A percentile compares a stretch with the other conserved stretches of the same genome.
These are phyloP conservation scores for Crotophaga sulcirostris DNA, from an alignment of 2,113 vertebrate genomes.

Conservation along the genomic window DNA sequence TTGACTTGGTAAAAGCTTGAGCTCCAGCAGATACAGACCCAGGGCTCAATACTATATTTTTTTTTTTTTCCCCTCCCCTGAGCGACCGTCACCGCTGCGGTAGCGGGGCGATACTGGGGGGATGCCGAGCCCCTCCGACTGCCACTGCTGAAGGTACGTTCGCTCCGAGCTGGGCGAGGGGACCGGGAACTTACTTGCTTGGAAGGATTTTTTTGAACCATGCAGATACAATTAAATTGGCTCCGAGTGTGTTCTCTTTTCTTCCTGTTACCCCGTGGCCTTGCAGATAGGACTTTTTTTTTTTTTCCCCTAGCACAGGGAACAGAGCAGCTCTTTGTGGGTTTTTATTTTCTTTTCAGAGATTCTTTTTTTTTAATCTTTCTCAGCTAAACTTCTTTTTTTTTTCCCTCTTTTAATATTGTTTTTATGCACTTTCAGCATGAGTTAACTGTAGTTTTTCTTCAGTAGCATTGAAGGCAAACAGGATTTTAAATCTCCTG, in stretches of 20 bases:
- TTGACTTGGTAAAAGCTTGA: slow-evolving; percentile 77
- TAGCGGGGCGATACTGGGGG: neutral
- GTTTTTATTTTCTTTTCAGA: slow-evolving; percentile 11
- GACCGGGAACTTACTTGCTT: slow-evolving; percentile 27
- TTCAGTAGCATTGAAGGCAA: slow-evolving; percentile 42
- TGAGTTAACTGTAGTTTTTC: neutral
- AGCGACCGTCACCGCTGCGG: neutral
- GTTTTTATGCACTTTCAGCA: neutral
- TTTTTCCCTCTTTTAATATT: neutral
- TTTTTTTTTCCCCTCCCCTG: neutral
- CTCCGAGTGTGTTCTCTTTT: slow-evolving; percentile 43
- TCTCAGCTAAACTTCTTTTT: slow-evolving; percentile 27
- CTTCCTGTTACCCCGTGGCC: slow-evolving; percentile 61
- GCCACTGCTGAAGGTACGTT: slow-evolving; percentile 47
- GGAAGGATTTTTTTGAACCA: neutral
- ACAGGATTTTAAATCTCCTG: neutral
- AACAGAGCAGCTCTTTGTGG: slow-evolving; percentile 56
- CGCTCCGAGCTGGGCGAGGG: neutral
- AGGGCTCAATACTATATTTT: neutral
- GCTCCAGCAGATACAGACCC: slow-evolving; percentile 64
- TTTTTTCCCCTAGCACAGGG: neutral
- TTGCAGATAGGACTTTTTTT: slow-evolving; percentile 48
- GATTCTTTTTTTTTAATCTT: neutral
- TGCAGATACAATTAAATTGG: slow-evolving; percentile 56
- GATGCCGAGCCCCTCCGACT: neutral